phyloP scores from a whole-genome alignment of 1,140 invertebrate genomes.

The Drosophila serrata region DNA sequence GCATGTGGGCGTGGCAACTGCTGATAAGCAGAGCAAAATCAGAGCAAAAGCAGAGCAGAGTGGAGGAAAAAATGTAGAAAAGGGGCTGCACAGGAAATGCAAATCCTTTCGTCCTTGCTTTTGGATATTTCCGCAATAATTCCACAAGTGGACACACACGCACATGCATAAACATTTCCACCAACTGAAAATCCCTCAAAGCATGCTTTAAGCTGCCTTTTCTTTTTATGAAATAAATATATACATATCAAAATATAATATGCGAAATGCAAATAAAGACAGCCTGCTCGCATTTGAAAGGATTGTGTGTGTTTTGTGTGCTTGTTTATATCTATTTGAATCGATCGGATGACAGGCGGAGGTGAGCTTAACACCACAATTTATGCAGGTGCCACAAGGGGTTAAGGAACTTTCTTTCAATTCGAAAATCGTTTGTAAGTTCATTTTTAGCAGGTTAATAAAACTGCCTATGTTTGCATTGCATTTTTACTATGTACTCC shows the following conservation, averaged over 20 bases:
- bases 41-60: conserved; percentile 4
- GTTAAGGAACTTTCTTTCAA: too few relatives aligned
- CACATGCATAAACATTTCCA: conserved; percentile 12
- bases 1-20: conserved; percentile 22
- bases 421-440: too few relatives aligned
- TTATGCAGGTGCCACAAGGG: not conserved
- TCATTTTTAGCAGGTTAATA: too few relatives aligned
- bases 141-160: conserved; percentile 26
- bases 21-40: conserved; percentile 7
- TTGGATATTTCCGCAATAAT: conserved; percentile 27
- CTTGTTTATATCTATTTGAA: conserved; percentile 14
- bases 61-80: too few relatives aligned
- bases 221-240: conserved; percentile 4
- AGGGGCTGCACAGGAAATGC: not conserved
- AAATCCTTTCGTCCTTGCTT: conserved; percentile 9
- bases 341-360: conserved; percentile 20
- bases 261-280: conserved; percentile 16
- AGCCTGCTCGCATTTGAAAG: conserved; percentile 7
- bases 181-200: conserved; percentile 15
- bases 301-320: not conserved
- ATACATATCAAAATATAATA: not conserved
- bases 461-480: too few relatives aligned
- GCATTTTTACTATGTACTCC: too few relatives aligned
- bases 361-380: conserved; percentile 3
- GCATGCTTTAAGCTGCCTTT: conserved; percentile 19